Evolutionary conservation across 1,140 invertebrate species (phyloP).

Genomic region (Yoshiicerus persimilis): DNA sequence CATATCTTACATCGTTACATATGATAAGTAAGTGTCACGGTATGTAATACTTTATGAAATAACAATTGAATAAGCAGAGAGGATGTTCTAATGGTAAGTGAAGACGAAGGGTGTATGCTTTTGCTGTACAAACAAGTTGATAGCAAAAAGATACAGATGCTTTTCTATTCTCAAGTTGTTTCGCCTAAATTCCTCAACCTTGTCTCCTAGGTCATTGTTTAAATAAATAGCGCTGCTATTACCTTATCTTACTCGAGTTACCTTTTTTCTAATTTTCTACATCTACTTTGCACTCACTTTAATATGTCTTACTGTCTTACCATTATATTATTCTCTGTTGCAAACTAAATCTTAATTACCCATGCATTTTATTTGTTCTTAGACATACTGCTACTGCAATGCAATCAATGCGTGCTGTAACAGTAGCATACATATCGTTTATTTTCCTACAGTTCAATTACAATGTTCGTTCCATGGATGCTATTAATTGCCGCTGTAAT

Average conservation of each 20-base stretch:
- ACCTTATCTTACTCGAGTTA: background rate
- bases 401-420: background rate
- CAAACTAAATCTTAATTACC: background rate
- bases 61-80: background rate
- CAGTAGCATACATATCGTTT: background rate
- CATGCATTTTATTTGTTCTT: background rate
- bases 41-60: background rate
- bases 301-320: background rate
- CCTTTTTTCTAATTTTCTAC: background rate
- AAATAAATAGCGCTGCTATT: background rate
- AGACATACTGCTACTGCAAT: too few species aligned
- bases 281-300: background rate
- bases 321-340: background rate
- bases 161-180: background rate
- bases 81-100: background rate
- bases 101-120: background rate
- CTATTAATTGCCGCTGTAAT: too few species aligned
- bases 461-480: too few species aligned
- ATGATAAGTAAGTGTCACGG: background rate
- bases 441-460: too few species aligned
- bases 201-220: conserved; percentile 40
- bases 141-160: background rate
- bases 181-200: conserved; percentile 37
- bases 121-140: background rate
- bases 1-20: too few species aligned